Evolutionary conservation across 2,113 vertebrate species (phyloP).

Genomic region (Gallinago media): DNA sequence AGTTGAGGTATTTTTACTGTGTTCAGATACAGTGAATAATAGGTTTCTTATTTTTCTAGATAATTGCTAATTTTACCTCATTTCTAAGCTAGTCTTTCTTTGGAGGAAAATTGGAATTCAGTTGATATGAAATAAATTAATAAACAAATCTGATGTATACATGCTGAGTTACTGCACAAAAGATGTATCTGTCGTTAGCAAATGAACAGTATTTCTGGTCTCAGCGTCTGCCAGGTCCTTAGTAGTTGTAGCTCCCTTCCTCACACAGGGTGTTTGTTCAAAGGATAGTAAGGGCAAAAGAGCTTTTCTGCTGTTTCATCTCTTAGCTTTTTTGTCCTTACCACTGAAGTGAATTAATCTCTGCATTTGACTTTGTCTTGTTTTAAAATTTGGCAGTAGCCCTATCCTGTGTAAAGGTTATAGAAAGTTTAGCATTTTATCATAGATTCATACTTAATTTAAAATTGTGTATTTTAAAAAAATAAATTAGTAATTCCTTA

Average conservation of each 20-base stretch:
- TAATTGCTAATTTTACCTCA: background rate
- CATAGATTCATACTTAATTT: background rate
- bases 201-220: background rate
- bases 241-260: background rate
- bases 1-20: background rate
- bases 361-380: background rate
- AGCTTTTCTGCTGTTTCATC: slow-evolving; percentile 28
- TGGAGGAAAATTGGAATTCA: background rate
- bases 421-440: background rate
- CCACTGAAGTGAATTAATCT: background rate
- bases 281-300: background rate
- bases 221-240: background rate
- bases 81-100: background rate
- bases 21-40: background rate
- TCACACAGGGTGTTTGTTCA: background rate
- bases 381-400: background rate
- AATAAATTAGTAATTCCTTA: background rate
- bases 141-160: background rate
- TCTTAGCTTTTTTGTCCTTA: slow-evolving; percentile 22
- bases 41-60: background rate
- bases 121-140: background rate
- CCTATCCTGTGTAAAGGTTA: background rate
- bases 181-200: background rate
- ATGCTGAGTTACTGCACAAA: background rate
- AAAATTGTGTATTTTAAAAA: background rate